Evolutionary conservation across 2,113 vertebrate species (phyloP).

Genomic region (Boulengeromyrus knoepffleri): DNA sequence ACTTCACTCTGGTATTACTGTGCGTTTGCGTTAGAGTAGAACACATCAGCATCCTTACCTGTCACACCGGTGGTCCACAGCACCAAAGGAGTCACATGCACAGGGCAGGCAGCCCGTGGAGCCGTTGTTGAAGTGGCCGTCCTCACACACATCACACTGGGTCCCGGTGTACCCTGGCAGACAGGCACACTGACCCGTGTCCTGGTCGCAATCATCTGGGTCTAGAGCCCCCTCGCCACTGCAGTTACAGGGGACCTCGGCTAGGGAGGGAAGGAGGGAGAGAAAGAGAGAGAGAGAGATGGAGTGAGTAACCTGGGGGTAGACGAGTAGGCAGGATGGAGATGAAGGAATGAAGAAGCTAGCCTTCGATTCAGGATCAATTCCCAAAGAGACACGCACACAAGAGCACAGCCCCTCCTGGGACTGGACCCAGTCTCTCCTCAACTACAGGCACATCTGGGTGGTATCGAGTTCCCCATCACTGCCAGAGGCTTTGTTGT

Average conservation of each 20-base stretch:
- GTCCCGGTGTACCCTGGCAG: slow-evolving; percentile 54
- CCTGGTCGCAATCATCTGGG: slow-evolving; percentile 51
- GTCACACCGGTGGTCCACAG: slow-evolving; percentile 54
- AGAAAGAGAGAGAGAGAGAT: not conserved
- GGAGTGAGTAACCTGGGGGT: not conserved
- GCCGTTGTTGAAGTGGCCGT: slow-evolving; percentile 60
- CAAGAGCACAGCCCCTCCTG: not conserved
- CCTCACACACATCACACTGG: slow-evolving; percentile 64
- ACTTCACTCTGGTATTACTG: too few species aligned
- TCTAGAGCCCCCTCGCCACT: slow-evolving; percentile 56
- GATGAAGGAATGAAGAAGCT: not conserved
- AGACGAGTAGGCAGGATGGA: not conserved
- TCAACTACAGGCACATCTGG: not conserved
- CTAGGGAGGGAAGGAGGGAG: slow-evolving; percentile 3
- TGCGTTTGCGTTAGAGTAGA: too few species aligned
- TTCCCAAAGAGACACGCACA: not conserved
- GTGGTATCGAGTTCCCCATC: not conserved
- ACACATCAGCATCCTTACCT: slow-evolving; percentile 48
- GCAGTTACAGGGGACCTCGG: slow-evolving; percentile 58
- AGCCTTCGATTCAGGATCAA: not conserved
- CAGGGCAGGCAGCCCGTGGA: slow-evolving; percentile 62
- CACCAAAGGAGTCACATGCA: slow-evolving; percentile 61
- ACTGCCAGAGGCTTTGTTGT: not conserved
- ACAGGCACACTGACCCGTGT: slow-evolving; percentile 61
- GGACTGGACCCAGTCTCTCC: not conserved